Base-by-base conservation (phyloP, 2,797 vertebrate genomes). In the Setipinna tenuifilis region DNA sequence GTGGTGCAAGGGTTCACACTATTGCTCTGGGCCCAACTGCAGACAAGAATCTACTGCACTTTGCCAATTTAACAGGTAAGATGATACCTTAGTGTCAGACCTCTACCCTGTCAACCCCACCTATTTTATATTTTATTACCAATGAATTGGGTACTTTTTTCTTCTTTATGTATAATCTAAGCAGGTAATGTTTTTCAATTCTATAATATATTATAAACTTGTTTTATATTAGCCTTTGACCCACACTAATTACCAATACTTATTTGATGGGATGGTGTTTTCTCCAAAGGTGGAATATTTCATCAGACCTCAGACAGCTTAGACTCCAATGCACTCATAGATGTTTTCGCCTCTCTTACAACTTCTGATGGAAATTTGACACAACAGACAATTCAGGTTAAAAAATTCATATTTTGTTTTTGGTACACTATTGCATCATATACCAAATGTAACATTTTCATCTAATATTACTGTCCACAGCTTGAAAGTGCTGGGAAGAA, bases 341-440 rank as follows among this genome's bases (percentile, higher is more conserved):
- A 94, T 90, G 93, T 89, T 16, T 95, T 96, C 87, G 87, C 87
- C 57, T 91, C 91, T 90, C 88, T 95, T 85, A 91, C 90, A 46
- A 89, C 91, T 0, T 86, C 89, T 83, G 88, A 89, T 14, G 92
- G 92, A 88, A 87, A 94, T 83, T 16, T 88, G 65, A 91, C 87
- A 59, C 89, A 90, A 68, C 91, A 94, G 46, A 85, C 84, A 75
- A 59, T 94, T 83, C 94, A 94, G 94, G 95, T 95, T 65, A 92
- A 17, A n/a, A 41, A 41, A 14, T 68, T 44, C 0, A 57, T 17
- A 5, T 25, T 5, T 41, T 41, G n/a, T 41, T 41, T 41, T 41
- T 41, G 5, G 41, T 50, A 81, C 17, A 44, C 19, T 81, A 6
- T 44, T 11, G 3, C 35, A 14, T 81, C n/a, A 58, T 54, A 14